phyloP scores from a whole-genome alignment of 2,888 invertebrate genomes.

The Scrobipalpa costella region DNA sequence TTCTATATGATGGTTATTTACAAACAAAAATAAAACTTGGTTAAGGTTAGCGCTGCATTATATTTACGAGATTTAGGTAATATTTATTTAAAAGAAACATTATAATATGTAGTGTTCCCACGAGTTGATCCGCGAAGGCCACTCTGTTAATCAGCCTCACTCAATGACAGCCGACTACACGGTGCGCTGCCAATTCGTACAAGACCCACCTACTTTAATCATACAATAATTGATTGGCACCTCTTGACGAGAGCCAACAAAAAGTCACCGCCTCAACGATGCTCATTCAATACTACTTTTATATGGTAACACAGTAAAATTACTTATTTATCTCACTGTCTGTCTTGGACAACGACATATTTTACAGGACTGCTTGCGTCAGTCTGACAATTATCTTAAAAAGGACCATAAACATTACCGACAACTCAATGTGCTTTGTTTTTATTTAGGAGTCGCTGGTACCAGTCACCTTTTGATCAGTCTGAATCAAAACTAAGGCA shows the following conservation, averaged over 20 bases:
- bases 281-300: slow-evolving; percentile 32
- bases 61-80: slow-evolving; percentile 24
- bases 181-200: slow-evolving; percentile 55
- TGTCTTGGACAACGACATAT: slow-evolving; percentile 40
- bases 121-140: slow-evolving; percentile 53
- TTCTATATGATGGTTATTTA: neutral
- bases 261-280: slow-evolving; percentile 41
- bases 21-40: slow-evolving; percentile 25
- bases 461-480: slow-evolving; percentile 12
- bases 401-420: slow-evolving; percentile 28
- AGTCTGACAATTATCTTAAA: slow-evolving; percentile 36
- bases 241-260: slow-evolving; percentile 48
- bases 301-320: slow-evolving; percentile 45
- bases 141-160: slow-evolving; percentile 49
- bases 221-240: slow-evolving; percentile 61
- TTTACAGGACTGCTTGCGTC: slow-evolving; percentile 47
- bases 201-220: slow-evolving; percentile 55
- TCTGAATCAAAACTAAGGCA: slow-evolving; percentile 4
- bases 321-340: slow-evolving; percentile 47
- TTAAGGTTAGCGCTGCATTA: slow-evolving; percentile 26
- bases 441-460: slow-evolving; percentile 12
- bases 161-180: slow-evolving; percentile 44
- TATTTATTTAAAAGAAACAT: slow-evolving; percentile 41
- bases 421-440: slow-evolving; percentile 19
- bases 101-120: slow-evolving; percentile 60